Evolutionary conservation across 1,140 invertebrate genomes (phyloP).

Genomic region (Octopus bimaculoides): DNA sequence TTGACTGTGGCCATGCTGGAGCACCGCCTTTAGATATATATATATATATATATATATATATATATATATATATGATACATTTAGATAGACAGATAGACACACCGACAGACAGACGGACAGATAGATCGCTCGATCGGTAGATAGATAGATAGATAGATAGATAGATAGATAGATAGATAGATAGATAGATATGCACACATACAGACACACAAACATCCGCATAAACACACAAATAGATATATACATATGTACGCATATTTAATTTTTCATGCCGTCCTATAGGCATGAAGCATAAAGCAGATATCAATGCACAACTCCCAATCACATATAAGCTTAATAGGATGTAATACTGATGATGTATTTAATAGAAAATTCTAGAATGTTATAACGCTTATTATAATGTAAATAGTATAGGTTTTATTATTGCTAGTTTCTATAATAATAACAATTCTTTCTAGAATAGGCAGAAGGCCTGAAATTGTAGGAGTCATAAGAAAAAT

Average conservation of each 20-base stretch:
- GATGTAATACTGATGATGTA: no score
- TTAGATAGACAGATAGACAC: not conserved
- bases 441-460: no score
- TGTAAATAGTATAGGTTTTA: no score
- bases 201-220: not conserved
- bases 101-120: not conserved
- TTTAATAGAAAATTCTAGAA: no score
- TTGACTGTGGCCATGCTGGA: no score
- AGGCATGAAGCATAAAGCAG: no score
- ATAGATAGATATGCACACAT: not conserved
- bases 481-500: no score
- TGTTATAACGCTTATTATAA: no score
- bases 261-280: not conserved
- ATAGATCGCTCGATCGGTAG: not conserved
- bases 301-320: no score
- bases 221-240: not conserved
- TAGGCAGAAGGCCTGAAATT: no score
- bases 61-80: constrained; percentile 6
- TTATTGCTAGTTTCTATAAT: no score
- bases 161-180: not conserved
- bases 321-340: no score
- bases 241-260: not conserved
- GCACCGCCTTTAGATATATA: not conserved
- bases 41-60: constrained; percentile 5
- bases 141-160: not conserved